These are phyloP conservation scores for Pterocles burchelli DNA, from an alignment of 2,113 vertebrate genomes.

Conservation along the genomic window DNA sequence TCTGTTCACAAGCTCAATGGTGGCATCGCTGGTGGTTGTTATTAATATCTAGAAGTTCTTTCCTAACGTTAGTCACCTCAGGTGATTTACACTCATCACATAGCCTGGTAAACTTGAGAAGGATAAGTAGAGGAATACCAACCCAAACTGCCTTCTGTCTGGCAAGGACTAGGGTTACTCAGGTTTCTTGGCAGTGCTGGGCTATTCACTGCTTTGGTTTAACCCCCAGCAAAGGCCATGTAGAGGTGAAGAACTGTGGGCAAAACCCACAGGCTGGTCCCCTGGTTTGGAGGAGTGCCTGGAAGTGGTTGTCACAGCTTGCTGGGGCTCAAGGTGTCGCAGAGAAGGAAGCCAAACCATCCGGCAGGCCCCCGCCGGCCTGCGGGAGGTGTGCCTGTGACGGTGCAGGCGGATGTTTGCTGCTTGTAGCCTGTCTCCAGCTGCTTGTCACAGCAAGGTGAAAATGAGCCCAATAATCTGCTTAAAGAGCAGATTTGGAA, in stretches of 20 bases:
- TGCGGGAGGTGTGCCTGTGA: not conserved
- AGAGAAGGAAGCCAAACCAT: not conserved
- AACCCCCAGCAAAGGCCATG: not conserved
- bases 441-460: not conserved
- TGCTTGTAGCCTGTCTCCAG: not conserved
- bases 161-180: not conserved
- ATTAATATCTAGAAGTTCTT: slow-evolving; percentile 37
- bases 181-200: not conserved
- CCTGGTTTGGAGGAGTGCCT: not conserved
- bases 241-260: not conserved
- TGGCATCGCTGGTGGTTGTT: slow-evolving; percentile 1
- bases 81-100: slow-evolving; percentile 28
- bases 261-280: not conserved
- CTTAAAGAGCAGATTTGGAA: not conserved
- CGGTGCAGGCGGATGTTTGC: not conserved
- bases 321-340: not conserved
- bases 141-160: not conserved
- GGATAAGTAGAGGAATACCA: not conserved
- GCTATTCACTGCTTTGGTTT: not conserved
- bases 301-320: not conserved
- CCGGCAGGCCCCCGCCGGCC: accelerated
- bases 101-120: slow-evolving; percentile 41
- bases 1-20: not conserved
- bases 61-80: slow-evolving; percentile 22
- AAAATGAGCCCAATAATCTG: not conserved